Base-by-base conservation (phyloP, 2,113 vertebrate species). In the Peromyscus maniculatus region DNA sequence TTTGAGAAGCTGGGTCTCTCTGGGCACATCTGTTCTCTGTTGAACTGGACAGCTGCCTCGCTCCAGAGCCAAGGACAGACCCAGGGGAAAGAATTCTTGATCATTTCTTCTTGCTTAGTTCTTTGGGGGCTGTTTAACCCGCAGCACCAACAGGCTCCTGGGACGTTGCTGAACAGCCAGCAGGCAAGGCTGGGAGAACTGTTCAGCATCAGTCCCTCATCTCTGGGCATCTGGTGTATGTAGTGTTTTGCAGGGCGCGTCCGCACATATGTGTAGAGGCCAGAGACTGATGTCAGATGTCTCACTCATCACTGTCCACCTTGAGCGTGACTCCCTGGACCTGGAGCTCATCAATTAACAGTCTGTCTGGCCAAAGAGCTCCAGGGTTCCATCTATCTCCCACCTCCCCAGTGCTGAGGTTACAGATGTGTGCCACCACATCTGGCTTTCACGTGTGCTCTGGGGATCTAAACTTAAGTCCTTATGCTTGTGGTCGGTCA, bases 1-100 rank as follows among this genome's bases (percentile, higher is more conserved):
- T 66, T 87, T 55, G n/a, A 78, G 31, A 83, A 87, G 69, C 74
- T 75, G 78, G 52, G 64, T 59, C 55, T 96, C 55, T 80, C 80
- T 57, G 59, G 43, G 82, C 28, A 77, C 36, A 78, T 21, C 12
- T 59, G 15, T 74, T 92, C n/a, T 91, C 46, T 36, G 46, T 55
- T 80, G 31, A 67, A 43, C 36, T 84, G 2, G 49, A 52, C 9
- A 22, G 17, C 28, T 78, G 71, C 52, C 75, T 91, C 80, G 93
- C 91, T 95, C 31, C 36, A 78, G 52, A 80, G 13, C 3, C 16
- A 64, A 43, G 46, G 55, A 86, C n/a, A 96, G 52, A 94, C 17
- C 39, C 11, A 69, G 15, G 21, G 62, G 21, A 64, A 87, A 28
- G 69, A 91, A 7, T 82, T 33, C 28, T 57, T 52, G n/a, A 66